These are phyloP conservation scores for Callithrix jacchus DNA, from an alignment of 2,113 vertebrate species.

Conservation along the genomic window DNA sequence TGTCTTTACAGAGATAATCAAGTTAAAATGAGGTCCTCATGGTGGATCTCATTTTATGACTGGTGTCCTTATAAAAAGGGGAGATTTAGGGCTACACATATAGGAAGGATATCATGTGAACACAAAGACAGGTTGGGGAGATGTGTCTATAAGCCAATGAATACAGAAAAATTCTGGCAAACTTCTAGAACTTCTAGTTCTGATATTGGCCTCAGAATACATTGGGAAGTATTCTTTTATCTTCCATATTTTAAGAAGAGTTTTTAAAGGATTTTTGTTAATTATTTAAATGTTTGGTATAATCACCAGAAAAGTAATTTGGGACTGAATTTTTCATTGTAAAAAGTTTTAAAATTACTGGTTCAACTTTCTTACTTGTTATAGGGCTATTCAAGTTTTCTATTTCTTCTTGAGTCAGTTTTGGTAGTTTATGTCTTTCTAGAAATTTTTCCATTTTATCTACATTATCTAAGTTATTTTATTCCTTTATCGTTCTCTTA, in stretches of 20 bases:
- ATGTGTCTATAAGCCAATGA: not conserved
- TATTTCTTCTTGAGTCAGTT: not conserved
- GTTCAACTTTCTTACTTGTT: not conserved
- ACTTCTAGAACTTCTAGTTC: not conserved
- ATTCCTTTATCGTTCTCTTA: not conserved
- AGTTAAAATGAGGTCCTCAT: not conserved
- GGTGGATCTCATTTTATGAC: not conserved
- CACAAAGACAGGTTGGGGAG: not conserved
- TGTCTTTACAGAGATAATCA: not conserved
- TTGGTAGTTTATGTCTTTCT: not conserved
- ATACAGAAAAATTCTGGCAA: not conserved
- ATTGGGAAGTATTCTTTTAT: not conserved
- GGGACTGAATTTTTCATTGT: not conserved
- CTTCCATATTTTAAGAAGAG: not conserved
- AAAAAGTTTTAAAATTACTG: not conserved
- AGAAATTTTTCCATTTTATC: not conserved
- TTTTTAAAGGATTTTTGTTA: not conserved
- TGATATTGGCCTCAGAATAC: not conserved
- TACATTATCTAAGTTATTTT: not conserved
- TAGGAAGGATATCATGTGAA: not conserved
- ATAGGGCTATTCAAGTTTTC: not conserved
- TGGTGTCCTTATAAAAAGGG: not conserved
- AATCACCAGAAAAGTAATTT: not conserved
- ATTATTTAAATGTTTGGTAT: constrained; percentile 1
- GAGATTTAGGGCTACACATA: not conserved